Base-by-base conservation (phyloP, 1,140 invertebrate species). In the Plectrocnemia conspersa region DNA sequence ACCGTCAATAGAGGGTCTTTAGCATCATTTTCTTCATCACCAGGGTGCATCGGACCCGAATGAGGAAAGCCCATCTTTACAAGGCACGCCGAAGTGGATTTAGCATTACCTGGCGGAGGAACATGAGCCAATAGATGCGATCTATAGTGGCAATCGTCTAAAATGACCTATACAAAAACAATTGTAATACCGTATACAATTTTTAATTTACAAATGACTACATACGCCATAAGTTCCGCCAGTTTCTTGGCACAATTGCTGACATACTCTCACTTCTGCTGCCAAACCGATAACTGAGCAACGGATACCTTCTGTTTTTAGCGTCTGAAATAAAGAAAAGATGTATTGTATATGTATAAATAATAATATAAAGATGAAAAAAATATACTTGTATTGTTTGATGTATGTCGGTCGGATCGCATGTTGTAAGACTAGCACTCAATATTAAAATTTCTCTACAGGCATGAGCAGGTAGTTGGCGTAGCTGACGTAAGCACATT, bases 41-140 rank as follows among this genome's bases (percentile, higher is more conserved):
- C 54, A 52, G 64, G 56, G 68, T 64, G 36, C 68, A 62, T 63
- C 10, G 68, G 66, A 33, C 79, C 76, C 53, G 83, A 78, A 76
- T 90, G 87, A 25, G 88, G 88, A 68, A 95, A 95, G n/a, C 91
- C 91, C 88, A 95, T 93, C 77, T 91, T 91, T 18, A 95, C 88
- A 2, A 93, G 79, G 6, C 88, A 88, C 21, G 89, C 84, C 64
- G 92, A 88, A 62, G 91, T 73, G 46, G 83, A 82, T 25, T 82
- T 78, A 24, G 85, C 84, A 10, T 91, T 85, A 10, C 92, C 83
- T 24, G 93, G 93, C 27, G 97, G 97, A 65, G 89, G 82, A 15
- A 97, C 84, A 65, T 93, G 88, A 18, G 80, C 78, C 58, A 83
- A 72, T 22, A 88, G 67, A 35, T 93, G 77, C 64, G 94, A 89